Evolutionary conservation across 2,888 invertebrate species (phyloP).

Genomic region (Pilophorus perplexus): DNA sequence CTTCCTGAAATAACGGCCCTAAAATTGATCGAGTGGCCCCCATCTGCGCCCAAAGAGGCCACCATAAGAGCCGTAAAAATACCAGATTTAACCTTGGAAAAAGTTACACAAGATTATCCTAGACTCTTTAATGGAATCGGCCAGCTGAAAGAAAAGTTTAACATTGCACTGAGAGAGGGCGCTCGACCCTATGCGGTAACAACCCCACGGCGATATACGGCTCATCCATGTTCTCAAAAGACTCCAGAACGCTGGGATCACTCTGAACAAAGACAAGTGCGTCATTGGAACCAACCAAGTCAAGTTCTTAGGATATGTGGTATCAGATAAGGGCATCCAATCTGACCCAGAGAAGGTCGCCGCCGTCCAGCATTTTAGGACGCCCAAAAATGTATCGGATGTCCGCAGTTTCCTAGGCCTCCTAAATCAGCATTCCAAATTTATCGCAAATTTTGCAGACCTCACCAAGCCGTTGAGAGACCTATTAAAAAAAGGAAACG

Average conservation of each 20-base stretch:
- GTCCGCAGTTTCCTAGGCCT: too few relatives aligned
- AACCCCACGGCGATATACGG: too few relatives aligned
- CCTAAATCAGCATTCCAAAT: too few relatives aligned
- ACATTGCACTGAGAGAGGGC: slow-evolving; percentile 3
- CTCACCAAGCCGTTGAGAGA: too few relatives aligned
- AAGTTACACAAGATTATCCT: not conserved
- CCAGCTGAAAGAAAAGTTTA: slow-evolving; percentile 1
- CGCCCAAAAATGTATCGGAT: not conserved
- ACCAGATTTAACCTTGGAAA: not conserved
- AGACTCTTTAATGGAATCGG: not conserved
- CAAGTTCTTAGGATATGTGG: not conserved
- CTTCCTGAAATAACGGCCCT: not conserved
- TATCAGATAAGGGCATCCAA: not conserved
- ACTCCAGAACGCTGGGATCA: too few relatives aligned
- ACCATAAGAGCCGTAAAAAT: not conserved
- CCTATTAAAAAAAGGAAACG: too few relatives aligned
- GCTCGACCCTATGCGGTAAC: slow-evolving; percentile 3
- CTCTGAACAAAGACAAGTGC: too few relatives aligned
- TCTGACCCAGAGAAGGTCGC: not conserved
- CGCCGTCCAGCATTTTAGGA: not conserved
- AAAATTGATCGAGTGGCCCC: too few relatives aligned
- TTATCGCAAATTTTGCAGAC: too few relatives aligned
- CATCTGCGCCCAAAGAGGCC: too few relatives aligned
- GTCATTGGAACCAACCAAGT: too few relatives aligned
- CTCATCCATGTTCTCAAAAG: too few relatives aligned